Base-by-base conservation (phyloP, 2,797 vertebrate genomes). In the Lemur catta region DNA sequence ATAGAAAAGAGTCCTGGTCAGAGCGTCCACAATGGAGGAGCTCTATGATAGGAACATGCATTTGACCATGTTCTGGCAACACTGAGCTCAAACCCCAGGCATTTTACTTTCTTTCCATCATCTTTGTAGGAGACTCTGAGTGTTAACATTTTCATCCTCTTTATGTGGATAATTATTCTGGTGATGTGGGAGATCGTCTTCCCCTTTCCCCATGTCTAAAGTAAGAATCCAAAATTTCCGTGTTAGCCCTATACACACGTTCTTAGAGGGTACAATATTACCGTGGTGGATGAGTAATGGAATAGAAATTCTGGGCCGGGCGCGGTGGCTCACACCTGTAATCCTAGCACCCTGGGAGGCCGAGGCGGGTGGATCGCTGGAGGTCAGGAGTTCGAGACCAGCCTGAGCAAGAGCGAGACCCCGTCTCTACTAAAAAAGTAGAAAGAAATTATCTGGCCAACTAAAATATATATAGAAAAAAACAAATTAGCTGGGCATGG, bases 231-330 rank as follows among this genome's bases (percentile, higher is more conserved):
- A 43, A 92, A 17, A 84, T 46, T 84, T 17, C 28, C 4, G 1
- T 41, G 46, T 72, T 43, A 50, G 10, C 20, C 3, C 6, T 57
- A 76, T 18, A 12, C 17, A 48, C 38, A 63, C 15, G 69, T 55
- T 67, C 0, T 13, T 63, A 88, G 7, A 81, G 2, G 1, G 0
- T 78, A 9, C 10, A 79, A 5, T 55, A 33, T 82, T 46, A 28
- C 79, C 6, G 1, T 13, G 1, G 2, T n/a, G 4, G n/a, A n/a
- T 2, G 17, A 84, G 7, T 46, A 2, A 55, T 61, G 5, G 33
- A 59, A 84, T 17, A 80, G 4, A 85, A 89, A n/a, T 65, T 55
- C 4, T 43, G 1, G n/a, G n/a, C n/a, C n/a, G n/a, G n/a, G n/a
- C n/a, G n/a, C n/a, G n/a, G n/a, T n/a, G n/a, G n/a, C n/a, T n/a